Percentiles rank a stretch among this genome's conserved stretches.
These are phyloP conservation scores for Latrodectus hesperus DNA, from an alignment of 2,888 invertebrate species.

Conservation along the genomic window DNA sequence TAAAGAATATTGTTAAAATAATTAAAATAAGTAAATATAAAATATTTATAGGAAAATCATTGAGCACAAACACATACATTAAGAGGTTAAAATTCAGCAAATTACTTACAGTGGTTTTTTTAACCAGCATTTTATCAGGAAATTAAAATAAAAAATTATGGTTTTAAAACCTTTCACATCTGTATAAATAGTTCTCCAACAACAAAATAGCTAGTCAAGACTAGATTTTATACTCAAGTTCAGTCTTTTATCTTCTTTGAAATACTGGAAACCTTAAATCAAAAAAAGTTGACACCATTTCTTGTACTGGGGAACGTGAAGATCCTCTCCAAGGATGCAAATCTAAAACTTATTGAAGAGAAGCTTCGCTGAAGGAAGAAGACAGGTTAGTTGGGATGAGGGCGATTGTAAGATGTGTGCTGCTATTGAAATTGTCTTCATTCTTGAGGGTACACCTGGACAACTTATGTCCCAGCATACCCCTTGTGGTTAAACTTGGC, in stretches of 20 bases:
- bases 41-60: not conserved
- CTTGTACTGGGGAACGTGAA: not conserved
- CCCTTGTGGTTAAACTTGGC: slow-evolving; percentile 36
- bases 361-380: slow-evolving; percentile 56
- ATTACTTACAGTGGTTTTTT: not conserved
- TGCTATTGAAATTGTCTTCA: slow-evolving; percentile 39
- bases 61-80: not conserved
- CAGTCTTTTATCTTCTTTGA: slow-evolving; percentile 6
- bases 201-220: slow-evolving; percentile 7
- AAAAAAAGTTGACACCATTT: slow-evolving; percentile 27
- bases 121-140: not conserved
- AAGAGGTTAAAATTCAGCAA: not conserved
- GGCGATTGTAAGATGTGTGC: slow-evolving; percentile 25
- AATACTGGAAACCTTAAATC: slow-evolving; percentile 62
- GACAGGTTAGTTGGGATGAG: slow-evolving; percentile 58
- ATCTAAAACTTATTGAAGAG: slow-evolving; percentile 38
- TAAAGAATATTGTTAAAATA: no score
- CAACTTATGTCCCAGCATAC: slow-evolving; percentile 56
- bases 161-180: not conserved
- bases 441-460: slow-evolving; percentile 51
- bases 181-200: not conserved
- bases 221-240: slow-evolving; percentile 5
- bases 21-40: no score
- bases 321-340: slow-evolving; percentile 9
- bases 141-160: not conserved